Evolutionary conservation across 2,113 vertebrate genomes (phyloP), one percentile per base, ranked within the genome.

Genomic region (Lipophrys pholis): DNA sequence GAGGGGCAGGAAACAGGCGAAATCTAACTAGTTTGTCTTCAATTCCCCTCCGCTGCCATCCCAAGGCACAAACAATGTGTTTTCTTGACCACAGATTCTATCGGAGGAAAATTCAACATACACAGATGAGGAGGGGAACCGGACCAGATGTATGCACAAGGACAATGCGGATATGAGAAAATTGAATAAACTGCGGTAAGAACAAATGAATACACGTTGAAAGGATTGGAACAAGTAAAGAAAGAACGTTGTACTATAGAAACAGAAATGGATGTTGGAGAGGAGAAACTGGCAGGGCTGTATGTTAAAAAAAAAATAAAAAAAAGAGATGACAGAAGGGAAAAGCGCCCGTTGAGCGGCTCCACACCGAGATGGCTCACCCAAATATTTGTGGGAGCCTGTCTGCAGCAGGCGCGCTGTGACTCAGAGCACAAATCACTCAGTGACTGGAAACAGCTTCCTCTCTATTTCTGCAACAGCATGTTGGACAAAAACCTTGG

Each of bases 311-410:
- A 73, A 45, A 11, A 39, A 50, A 48, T 35, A 35, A 69, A 68
- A 48, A 11, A 2, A 1, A 43, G 48, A 30, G 35, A 51, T 38
- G 30, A 15, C 16, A 4, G 48, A 49, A 70, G 66, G 81, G 80
- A 81, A 81, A 77, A 72, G 11, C 70, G 75, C 2, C 45, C 71
- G 38, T 12, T 11, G 57, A 54, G 38, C 40, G 67, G 56, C 51
- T 89, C 76, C 68, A 70, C 74, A 40, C 38, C 8, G 30, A 49
- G 78, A 75, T 67, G 64, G 76, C 69, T 88, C 83, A 53, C 56
- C 76, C 88, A 89, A 89, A 91, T 91, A 90, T 91, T 90, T 88
- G 85, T 80, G 77, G 60, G 55, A 88, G 77, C 43, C 63, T 63
- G 80, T 86, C 64, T 64, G 77, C 72, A 72, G 63, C 57, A 14